Conservation (phyloP, 1,140 invertebrate species). For the Hetaerina americana region DNA sequence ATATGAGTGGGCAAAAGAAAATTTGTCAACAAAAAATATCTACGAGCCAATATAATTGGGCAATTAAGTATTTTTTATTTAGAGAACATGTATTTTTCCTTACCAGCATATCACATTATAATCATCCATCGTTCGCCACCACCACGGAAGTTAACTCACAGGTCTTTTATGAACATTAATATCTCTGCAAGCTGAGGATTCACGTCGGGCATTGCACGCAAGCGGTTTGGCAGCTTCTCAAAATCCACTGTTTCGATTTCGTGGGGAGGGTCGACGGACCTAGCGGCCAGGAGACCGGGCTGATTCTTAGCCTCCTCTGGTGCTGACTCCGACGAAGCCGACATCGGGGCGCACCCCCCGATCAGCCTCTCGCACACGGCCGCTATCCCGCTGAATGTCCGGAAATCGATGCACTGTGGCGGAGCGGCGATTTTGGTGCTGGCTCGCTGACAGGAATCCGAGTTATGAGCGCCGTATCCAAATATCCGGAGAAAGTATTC, state of each 20-base stretch:
- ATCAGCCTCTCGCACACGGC: conserved; percentile 1
- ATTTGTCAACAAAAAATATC: too few species aligned
- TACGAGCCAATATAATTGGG: too few species aligned
- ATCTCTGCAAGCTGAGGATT: not conserved
- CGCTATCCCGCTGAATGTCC: not conserved
- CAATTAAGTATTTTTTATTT: too few species aligned
- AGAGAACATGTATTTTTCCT: too few species aligned
- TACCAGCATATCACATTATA: too few species aligned
- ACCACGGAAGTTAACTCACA: not conserved
- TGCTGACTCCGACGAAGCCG: not conserved
- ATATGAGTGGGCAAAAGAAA: too few species aligned
- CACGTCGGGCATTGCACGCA: not conserved
- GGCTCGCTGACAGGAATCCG: too few species aligned
- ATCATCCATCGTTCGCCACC: too few species aligned
- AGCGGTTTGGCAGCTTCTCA: not conserved
- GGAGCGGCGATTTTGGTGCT: too few species aligned
- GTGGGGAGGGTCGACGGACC: not conserved
- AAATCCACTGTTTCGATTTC: not conserved
- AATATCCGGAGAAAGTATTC: conserved; percentile 23
- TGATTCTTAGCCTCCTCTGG: not conserved
- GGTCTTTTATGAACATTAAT: not conserved
- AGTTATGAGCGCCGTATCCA: too few species aligned
- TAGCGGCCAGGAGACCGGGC: not conserved
- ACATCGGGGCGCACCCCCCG: not conserved
- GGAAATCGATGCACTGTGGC: too few species aligned